Percentiles rank a stretch among this genome's conserved stretches.
Conservation (phyloP, 2,888 invertebrate genomes). For the Lymantria dispar region DNA sequence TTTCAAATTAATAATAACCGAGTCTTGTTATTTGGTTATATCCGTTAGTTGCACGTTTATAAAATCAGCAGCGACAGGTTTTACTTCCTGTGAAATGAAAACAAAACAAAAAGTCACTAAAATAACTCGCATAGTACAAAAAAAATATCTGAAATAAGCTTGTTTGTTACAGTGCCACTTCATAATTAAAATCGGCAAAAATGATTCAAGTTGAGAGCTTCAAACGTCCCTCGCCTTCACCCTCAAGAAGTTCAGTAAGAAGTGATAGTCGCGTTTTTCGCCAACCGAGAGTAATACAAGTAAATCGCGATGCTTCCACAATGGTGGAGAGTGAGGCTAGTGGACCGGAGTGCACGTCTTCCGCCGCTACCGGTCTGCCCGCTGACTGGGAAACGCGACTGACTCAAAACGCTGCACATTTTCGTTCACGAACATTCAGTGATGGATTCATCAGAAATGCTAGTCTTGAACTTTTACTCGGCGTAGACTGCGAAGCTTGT, state of each 20-base stretch:
- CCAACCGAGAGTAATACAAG: constrained; percentile 75
- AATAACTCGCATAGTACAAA: too few species aligned
- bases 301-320: constrained; percentile 76
- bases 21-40: too few species aligned
- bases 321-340: constrained; percentile 71
- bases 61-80: too few species aligned
- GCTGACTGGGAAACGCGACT: constrained; percentile 57
- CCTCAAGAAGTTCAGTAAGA: constrained; percentile 71
- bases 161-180: constrained; percentile 20
- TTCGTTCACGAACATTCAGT: constrained; percentile 76
- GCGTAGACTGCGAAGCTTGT: constrained; percentile 79
- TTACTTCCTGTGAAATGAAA: too few species aligned
- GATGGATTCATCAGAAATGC: constrained; percentile 77
- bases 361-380: constrained; percentile 22
- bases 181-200: constrained; percentile 15
- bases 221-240: constrained; percentile 75
- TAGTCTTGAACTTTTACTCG: constrained; percentile 74
- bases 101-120: too few species aligned
- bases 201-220: constrained; percentile 75
- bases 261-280: constrained; percentile 70
- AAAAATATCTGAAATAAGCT: background rate
- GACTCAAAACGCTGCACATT: constrained; percentile 58
- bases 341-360: constrained; percentile 32
- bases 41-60: too few species aligned
- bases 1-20: too few species aligned